Conservation (phyloP, 37 sponge, comb jelly and placozoan species). For the Lycopodina hypogea region DNA sequence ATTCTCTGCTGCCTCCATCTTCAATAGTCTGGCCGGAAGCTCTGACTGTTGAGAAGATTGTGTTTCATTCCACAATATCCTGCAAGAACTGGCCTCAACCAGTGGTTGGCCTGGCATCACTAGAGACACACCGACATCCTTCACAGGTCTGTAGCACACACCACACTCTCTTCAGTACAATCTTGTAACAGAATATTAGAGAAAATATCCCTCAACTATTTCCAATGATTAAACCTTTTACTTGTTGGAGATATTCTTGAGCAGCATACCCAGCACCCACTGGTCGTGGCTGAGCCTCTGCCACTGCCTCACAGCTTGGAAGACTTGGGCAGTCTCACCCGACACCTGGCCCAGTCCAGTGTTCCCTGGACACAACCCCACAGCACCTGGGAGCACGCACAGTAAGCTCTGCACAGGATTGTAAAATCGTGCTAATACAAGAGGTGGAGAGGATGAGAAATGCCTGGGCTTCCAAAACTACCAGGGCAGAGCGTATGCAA, state of each 20-base stretch:
- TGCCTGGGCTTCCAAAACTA: no score
- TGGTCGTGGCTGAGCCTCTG: conserved; percentile 33
- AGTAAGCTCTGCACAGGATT: conserved; percentile 1
- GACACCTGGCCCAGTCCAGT: not conserved
- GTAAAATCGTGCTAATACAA: no score
- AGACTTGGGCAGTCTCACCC: not conserved
- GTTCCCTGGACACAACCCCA: not conserved
- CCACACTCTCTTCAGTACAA: not conserved
- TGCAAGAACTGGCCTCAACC: not conserved
- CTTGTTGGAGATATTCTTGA: conserved; percentile 29
- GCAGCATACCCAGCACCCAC: conserved; percentile 34
- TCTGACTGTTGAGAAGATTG: not conserved
- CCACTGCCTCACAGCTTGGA: conserved; percentile 21
- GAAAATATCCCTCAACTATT: not conserved
- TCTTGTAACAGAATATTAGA: not conserved
- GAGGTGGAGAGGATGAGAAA: no score
- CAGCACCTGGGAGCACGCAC: conserved; percentile 13
- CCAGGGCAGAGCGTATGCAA: no score
- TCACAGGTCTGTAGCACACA: not conserved
- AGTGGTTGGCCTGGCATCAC: not conserved
- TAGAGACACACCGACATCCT: not conserved
- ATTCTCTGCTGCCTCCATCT: not conserved
- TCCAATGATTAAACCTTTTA: not conserved
- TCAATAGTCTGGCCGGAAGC: not conserved
- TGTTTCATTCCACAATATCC: conserved; percentile 4